Percentiles rank a stretch among this genome's conserved stretches.
phyloP scores from a whole-genome alignment of 2,797 vertebrate species.

The Tarsius wallacei region DNA sequence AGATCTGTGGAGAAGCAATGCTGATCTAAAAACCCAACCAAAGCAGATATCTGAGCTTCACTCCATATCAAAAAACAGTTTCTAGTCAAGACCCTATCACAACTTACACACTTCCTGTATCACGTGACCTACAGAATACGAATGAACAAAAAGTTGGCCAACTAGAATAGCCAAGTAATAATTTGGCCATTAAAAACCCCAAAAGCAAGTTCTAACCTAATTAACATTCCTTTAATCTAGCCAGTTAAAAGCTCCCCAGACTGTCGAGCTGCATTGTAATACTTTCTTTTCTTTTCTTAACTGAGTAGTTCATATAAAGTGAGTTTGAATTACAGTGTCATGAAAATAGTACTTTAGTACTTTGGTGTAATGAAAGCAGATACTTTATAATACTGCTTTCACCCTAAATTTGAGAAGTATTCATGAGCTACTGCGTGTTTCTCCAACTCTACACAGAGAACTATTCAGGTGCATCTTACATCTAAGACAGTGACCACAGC shows the following conservation, averaged over 20 bases:
- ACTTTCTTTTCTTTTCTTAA: background rate
- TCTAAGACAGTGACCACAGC: conserved; percentile 78
- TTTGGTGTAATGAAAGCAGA: background rate
- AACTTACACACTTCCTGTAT: background rate
- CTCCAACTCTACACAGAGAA: conserved; percentile 37
- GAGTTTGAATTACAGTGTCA: conserved; percentile 30
- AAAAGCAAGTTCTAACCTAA: conserved; percentile 1
- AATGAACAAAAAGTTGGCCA: conserved; percentile 53
- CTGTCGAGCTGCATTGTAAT: background rate
- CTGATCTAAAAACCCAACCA: background rate
- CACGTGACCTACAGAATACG: conserved; percentile 10
- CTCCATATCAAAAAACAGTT: conserved; percentile 45
- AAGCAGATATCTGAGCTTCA: conserved; percentile 38
- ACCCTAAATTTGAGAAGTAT: conserved; percentile 58
- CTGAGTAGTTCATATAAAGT: background rate
- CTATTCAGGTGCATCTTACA: conserved; percentile 69
- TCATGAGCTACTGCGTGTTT: conserved; percentile 61
- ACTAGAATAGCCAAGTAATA: conserved; percentile 28
- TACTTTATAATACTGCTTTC: conserved; percentile 63
- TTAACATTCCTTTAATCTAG: background rate
- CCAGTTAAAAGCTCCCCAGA: conserved; percentile 37
- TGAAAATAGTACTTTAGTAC: conserved; percentile 58
- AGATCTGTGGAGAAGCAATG: background rate
- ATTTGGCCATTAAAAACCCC: conserved; percentile 28
- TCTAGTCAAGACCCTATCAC: background rate